These are phyloP conservation scores for Ifrita kowaldi DNA, from an alignment of 2,113 vertebrate genomes.

Conservation along the genomic window DNA sequence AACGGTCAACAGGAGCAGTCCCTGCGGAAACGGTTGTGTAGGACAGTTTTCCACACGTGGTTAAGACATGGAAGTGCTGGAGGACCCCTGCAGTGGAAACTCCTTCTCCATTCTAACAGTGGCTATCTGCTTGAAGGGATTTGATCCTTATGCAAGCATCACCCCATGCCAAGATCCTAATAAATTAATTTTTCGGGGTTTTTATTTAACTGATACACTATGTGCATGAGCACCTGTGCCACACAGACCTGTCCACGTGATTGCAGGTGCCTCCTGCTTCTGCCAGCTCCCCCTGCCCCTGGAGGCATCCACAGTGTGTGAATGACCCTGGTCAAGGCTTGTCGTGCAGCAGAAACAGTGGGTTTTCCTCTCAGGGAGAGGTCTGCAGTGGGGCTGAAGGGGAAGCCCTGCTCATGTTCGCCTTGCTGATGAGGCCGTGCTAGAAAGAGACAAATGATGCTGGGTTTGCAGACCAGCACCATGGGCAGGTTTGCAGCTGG, in stretches of 20 bases:
- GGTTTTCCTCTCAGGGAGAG: background rate
- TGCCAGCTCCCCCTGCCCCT: background rate
- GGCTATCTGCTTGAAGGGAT: background rate
- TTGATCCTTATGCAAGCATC: background rate
- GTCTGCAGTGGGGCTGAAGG: background rate
- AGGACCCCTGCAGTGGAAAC: background rate
- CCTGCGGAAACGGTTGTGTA: fast-evolving
- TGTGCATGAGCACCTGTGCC: too few species aligned
- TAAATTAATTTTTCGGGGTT: fast-evolving
- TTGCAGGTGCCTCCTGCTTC: background rate
- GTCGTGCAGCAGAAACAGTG: background rate
- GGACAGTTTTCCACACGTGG: background rate
- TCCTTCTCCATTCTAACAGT: background rate
- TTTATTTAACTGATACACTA: fast-evolving
- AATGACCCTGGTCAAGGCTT: background rate
- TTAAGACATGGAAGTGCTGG: background rate
- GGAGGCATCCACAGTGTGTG: background rate
- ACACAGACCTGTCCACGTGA: fast-evolving
- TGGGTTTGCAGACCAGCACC: background rate
- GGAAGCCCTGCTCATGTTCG: background rate
- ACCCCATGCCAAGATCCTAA: background rate
- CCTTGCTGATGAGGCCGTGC: fast-evolving
- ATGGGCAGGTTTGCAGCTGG: background rate
- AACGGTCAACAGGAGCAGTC: fast-evolving
- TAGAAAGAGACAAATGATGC: background rate